A percentile compares a stretch with the other conserved stretches of the same genome.
Conservation (phyloP, 2,797 vertebrate species). For the Enteromius trimaculatus region DNA sequence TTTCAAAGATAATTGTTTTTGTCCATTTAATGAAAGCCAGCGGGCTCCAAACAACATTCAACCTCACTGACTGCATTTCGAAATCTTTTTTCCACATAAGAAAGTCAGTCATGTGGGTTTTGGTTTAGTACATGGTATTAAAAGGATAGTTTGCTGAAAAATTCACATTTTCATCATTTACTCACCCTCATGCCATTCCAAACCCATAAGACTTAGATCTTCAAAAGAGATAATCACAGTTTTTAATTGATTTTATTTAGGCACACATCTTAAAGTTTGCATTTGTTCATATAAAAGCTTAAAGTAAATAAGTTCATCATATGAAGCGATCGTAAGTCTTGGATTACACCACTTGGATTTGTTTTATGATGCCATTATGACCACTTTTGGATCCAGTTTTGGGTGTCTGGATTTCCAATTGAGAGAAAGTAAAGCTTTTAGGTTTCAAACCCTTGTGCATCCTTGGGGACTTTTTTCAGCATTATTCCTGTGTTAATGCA, state of each 20-base stretch:
- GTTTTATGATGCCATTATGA: background rate
- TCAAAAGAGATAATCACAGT: background rate
- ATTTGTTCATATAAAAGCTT: background rate
- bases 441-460: background rate
- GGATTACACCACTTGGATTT: background rate
- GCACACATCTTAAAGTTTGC: too few relatives aligned
- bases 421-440: background rate
- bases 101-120: background rate
- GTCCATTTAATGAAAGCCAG: background rate
- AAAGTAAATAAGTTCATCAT: background rate
- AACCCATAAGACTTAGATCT: background rate
- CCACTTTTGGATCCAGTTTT: background rate
- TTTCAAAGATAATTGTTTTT: background rate
- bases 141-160: background rate
- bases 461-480: background rate
- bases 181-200: background rate
- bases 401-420: background rate
- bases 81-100: background rate
- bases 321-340: background rate
- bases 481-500: background rate
- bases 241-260: background rate
- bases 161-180: background rate
- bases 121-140: background rate
- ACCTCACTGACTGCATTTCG: background rate
- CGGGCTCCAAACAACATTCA: background rate